Conservation (phyloP, 2,888 invertebrate species). For the Eupsilia transversa region DNA sequence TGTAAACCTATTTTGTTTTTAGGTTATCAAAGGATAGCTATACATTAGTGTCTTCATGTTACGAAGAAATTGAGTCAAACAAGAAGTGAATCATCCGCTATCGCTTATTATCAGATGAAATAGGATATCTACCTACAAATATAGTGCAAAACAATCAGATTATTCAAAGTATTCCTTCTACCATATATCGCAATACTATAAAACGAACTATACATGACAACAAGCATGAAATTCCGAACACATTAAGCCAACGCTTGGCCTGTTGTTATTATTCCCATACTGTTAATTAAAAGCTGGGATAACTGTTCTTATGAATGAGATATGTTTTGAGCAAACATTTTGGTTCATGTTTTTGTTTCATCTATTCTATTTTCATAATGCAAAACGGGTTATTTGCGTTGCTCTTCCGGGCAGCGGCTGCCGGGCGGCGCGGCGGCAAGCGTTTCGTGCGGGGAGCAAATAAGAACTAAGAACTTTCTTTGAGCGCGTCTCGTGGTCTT, state of each 20-base stretch:
- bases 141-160: background rate
- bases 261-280: slow-evolving; percentile 67
- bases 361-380: slow-evolving; percentile 83
- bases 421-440: slow-evolving; percentile 21
- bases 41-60: background rate
- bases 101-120: background rate
- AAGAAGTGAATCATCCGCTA: too few relatives aligned
- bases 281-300: slow-evolving; percentile 74
- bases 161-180: background rate
- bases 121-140: background rate
- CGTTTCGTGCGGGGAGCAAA: slow-evolving; percentile 67
- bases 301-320: slow-evolving; percentile 71
- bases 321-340: slow-evolving; percentile 74
- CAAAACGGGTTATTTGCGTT: slow-evolving; percentile 84
- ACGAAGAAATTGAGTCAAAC: background rate
- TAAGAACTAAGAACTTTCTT: slow-evolving; percentile 80
- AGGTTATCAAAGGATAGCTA: background rate
- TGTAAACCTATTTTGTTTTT: background rate
- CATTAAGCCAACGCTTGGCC: slow-evolving; percentile 7
- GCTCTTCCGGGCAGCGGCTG: slow-evolving; percentile 75
- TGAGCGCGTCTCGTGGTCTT: slow-evolving; percentile 62
- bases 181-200: slow-evolving; percentile 7
- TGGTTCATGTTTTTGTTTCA: slow-evolving; percentile 77
- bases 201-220: slow-evolving; percentile 24
- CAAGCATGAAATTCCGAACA: slow-evolving; percentile 33